Evolutionary conservation across 2,888 invertebrate genomes (phyloP), one percentile per base, ranked within the genome.

Genomic region (Heliconius sara): DNA sequence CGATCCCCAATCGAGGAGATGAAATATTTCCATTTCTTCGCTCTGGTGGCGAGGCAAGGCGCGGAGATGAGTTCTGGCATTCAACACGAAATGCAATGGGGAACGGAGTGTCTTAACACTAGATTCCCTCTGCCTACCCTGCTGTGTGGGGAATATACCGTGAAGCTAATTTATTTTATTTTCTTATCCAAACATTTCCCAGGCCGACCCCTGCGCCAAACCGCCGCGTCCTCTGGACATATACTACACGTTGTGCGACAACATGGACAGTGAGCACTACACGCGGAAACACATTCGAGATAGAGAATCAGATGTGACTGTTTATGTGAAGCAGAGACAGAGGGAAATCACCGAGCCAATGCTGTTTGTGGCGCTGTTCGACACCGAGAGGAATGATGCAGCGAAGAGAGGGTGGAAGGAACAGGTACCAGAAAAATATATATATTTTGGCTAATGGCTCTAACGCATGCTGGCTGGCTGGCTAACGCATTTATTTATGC

Each of bases 141-240:
- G 27, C 27, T 27, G 27, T 27, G 27, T 27, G 27, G 2, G 27
- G 27, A 1, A 27, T 27, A 27, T 1, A 27, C 1, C 27, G 27
- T 27, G 27, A 27, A 27, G 27, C 27, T 27, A 1, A 27, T 27
- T 27, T 27, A 27, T 27, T 27, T 27, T 27, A 27, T 27, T 27
- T 27, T 27, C 4, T 65, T 25, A 12, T 4, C 25, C 47, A 68
- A 16, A n/a, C 6, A 60, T 25, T 73, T 39, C 43, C n/a, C 81
- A 97, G 97, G 96, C 97, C 0, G 96, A 97, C 84, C 96, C 96
- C 0, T 91, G 94, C 19, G 96, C 95, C 0, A 94, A 93, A 47
- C 94, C 93, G 0, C 96, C 96, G 0, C 96, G 96, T 22, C 94
- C 96, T n/a, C 89, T 97, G 4, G 95, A 96, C 85, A 87, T 97